These are phyloP conservation scores for Drosophila helvetica DNA, from an alignment of 2,888 invertebrate species.

Conservation along the genomic window DNA sequence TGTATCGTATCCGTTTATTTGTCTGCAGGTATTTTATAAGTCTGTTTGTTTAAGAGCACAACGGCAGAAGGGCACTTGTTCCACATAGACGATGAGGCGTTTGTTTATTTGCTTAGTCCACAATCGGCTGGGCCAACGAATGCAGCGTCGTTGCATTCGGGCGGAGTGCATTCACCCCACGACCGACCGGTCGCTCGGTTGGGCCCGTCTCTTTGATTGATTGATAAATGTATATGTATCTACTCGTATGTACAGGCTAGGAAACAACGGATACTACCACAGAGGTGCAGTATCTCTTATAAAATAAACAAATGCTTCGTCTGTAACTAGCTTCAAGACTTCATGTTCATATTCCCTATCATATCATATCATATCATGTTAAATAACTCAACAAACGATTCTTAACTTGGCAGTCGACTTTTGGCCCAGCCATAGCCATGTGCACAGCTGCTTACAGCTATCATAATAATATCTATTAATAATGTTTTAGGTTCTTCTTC, in stretches of 20 bases:
- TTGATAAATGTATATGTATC: constrained; percentile 58
- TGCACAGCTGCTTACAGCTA: constrained; percentile 69
- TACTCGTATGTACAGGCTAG: constrained; percentile 44
- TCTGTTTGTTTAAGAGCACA: constrained; percentile 28
- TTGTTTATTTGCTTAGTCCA: constrained; percentile 30
- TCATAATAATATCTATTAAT: constrained; percentile 36
- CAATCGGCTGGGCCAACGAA: constrained; percentile 19
- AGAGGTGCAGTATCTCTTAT: constrained; percentile 63
- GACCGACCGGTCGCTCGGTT: constrained; percentile 3
- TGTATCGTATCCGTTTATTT: constrained; percentile 32
- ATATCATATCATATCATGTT: constrained; percentile 21
- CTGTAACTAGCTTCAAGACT: constrained; percentile 24
- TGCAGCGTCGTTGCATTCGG: constrained; percentile 3
- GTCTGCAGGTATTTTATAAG: constrained; percentile 28
- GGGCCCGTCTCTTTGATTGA: constrained; percentile 33
- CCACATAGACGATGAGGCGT: constrained; percentile 16
- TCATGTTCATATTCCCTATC: not conserved
- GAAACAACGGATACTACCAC: constrained; percentile 75
- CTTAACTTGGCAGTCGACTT: constrained; percentile 75
- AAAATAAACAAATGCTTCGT: constrained; percentile 72
- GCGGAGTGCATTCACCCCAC: constrained; percentile 30
- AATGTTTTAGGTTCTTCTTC: constrained; percentile 27
- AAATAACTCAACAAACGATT: constrained; percentile 42
- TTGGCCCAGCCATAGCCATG: constrained; percentile 75
- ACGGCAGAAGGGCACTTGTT: constrained; percentile 1